phyloP scores from a whole-genome alignment of 2,113 vertebrate genomes.

The Ictalurus furcatus region DNA sequence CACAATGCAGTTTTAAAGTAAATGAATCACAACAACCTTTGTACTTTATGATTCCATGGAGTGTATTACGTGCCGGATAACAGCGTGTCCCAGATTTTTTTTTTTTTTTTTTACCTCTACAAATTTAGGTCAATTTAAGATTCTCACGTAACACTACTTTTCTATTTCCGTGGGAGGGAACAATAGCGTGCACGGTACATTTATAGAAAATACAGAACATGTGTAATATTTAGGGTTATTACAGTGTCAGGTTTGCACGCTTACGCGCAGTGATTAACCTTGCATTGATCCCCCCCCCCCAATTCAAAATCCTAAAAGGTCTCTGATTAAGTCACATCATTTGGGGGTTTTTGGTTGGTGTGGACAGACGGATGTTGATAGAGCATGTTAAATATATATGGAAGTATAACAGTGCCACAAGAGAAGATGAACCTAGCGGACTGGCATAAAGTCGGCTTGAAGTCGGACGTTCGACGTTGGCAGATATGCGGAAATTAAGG shows the following conservation, averaged over 20 bases:
- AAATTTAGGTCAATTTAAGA: slow-evolving; percentile 7
- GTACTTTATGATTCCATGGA: neutral
- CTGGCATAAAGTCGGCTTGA: too few species aligned
- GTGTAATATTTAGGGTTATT: neutral
- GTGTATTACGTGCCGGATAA: slow-evolving; percentile 1
- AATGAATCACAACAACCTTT: neutral
- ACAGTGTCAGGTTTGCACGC: neutral
- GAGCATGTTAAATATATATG: neutral
- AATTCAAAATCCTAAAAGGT: neutral
- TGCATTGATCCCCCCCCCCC: too few species aligned
- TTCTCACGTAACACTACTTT: neutral
- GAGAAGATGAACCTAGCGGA: too few species aligned
- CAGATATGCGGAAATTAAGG: too few species aligned
- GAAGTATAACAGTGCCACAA: too few species aligned
- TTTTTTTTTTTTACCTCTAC: neutral
- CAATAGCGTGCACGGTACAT: neutral
- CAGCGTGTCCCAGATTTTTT: neutral
- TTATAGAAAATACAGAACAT: neutral
- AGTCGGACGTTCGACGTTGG: too few species aligned
- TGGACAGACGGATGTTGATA: neutral
- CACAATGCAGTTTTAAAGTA: neutral
- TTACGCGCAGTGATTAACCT: neutral
- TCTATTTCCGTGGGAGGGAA: neutral
- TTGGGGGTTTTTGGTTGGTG: neutral
- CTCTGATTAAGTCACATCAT: neutral